Evolutionary conservation across 2,888 invertebrate genomes (phyloP).

Genomic region (Tyria jacobaeae): DNA sequence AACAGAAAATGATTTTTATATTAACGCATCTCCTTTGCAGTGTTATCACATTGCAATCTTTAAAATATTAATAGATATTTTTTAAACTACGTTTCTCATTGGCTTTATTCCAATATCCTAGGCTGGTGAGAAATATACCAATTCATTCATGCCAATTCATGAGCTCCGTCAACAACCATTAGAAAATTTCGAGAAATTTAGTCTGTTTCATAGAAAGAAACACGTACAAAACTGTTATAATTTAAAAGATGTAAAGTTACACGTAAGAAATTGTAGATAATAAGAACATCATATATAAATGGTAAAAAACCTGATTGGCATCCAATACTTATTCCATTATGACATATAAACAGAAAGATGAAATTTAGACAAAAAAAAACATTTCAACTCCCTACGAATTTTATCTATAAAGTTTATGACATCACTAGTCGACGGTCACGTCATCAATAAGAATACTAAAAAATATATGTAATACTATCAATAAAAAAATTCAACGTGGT

Average conservation of each 20-base stretch:
- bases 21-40: too few relatives aligned
- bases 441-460: constrained; percentile 19
- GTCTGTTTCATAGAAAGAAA: not conserved
- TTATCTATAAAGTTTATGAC: constrained; percentile 17
- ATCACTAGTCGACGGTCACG: constrained; percentile 9
- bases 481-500: not conserved
- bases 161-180: not conserved
- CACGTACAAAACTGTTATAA: constrained; percentile 4
- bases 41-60: too few relatives aligned
- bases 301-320: constrained; percentile 32
- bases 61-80: too few relatives aligned
- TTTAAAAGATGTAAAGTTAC: constrained; percentile 12
- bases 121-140: not conserved
- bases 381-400: constrained; percentile 1
- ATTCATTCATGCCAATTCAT: too few relatives aligned
- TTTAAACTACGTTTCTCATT: too few relatives aligned
- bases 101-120: constrained; percentile 1
- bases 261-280: constrained; percentile 16
- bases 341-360: constrained; percentile 9
- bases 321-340: constrained; percentile 25
- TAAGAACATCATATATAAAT: constrained; percentile 15
- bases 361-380: not conserved
- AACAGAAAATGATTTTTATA: too few relatives aligned
- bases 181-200: not conserved
- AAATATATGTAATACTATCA: constrained; percentile 12